phyloP scores from a whole-genome alignment of 2,113 vertebrate species.

The Otis tarda region DNA sequence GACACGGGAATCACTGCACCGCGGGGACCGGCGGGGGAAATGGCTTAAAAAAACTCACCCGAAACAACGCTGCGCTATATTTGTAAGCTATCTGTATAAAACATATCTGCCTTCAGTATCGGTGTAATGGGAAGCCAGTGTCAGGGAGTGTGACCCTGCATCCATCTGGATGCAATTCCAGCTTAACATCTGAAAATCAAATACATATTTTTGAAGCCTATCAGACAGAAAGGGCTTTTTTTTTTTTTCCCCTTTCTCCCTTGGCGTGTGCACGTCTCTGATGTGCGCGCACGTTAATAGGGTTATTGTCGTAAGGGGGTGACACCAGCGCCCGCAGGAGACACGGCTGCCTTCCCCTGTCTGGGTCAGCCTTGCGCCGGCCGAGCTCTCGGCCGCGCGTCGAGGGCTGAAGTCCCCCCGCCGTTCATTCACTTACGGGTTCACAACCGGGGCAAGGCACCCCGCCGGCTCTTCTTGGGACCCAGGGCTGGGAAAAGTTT shows the following conservation, averaged over 20 bases:
- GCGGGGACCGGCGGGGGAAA: neutral
- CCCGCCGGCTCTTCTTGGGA: neutral
- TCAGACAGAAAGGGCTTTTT: constrained; percentile 41
- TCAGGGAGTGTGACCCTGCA: constrained; percentile 38
- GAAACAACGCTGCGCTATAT: neutral
- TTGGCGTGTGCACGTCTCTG: neutral
- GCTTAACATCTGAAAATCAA: constrained; percentile 67
- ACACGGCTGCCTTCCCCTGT: neutral
- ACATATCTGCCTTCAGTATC: constrained; percentile 52
- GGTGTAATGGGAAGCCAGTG: constrained; percentile 62
- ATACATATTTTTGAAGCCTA: constrained; percentile 60
- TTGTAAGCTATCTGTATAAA: constrained; percentile 23
- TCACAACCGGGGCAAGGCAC: constrained; percentile 41
- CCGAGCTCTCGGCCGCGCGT: rapidly evolving
- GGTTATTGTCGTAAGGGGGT: neutral
- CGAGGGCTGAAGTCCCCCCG: neutral
- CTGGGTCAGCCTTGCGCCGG: neutral
- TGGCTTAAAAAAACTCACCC: neutral
- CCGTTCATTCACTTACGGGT: neutral
- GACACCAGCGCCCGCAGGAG: neutral
- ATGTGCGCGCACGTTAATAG: neutral
- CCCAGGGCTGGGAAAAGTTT: neutral
- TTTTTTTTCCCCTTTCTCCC: neutral
- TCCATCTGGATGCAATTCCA: constrained; percentile 66
- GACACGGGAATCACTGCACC: neutral